phyloP scores from a whole-genome alignment of 2,888 invertebrate species.

The Hypercompe scribonia region DNA sequence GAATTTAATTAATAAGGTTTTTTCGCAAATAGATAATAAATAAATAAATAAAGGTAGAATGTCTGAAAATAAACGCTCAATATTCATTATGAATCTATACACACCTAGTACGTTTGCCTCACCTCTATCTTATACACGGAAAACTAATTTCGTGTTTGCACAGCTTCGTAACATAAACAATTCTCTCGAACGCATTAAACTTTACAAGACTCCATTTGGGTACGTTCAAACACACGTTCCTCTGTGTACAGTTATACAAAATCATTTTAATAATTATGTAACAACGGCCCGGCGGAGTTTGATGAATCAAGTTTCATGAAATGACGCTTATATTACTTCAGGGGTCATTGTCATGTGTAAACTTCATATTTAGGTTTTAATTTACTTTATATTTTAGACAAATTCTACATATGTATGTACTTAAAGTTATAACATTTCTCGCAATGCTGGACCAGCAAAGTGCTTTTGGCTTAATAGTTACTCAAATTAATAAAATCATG shows the following conservation, averaged over 20 bases:
- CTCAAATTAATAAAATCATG: not conserved
- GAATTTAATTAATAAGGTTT: no score
- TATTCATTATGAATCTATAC: constrained; percentile 8
- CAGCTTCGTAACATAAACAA: constrained; percentile 47
- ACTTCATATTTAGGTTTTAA: not conserved
- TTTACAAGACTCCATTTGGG: constrained; percentile 52
- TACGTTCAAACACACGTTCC: constrained; percentile 44
- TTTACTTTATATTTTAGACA: not conserved
- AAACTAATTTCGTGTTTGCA: constrained; percentile 51
- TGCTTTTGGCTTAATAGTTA: not conserved
- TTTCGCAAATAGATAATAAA: not conserved
- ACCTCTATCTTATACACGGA: constrained; percentile 32
- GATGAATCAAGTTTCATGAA: constrained; percentile 23
- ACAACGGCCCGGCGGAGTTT: constrained; percentile 17
- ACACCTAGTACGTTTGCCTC: constrained; percentile 9
- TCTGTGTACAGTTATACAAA: constrained; percentile 39
- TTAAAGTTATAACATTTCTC: not conserved
- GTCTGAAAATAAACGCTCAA: not conserved
- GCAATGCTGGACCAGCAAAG: no score
- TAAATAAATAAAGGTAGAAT: not conserved
- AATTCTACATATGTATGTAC: not conserved
- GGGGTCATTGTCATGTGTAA: constrained; percentile 2
- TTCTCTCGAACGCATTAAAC: constrained; percentile 51
- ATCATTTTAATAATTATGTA: constrained; percentile 37
- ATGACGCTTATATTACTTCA: constrained; percentile 6